Conservation (phyloP, 2,113 vertebrate genomes). For the Rhinopithecus roxellana region DNA sequence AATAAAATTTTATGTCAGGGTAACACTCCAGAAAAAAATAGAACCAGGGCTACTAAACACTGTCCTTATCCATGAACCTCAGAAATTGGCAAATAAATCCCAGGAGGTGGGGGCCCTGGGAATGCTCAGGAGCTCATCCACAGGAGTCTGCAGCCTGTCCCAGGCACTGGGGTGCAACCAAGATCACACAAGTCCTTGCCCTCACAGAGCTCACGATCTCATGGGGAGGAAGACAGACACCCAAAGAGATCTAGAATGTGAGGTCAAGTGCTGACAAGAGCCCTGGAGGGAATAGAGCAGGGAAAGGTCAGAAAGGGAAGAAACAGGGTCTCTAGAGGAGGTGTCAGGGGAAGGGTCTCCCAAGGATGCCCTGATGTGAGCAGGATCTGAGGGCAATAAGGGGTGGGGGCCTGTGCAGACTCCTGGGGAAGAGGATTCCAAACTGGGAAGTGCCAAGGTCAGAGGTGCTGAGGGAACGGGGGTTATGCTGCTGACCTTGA, state of each 20-base stretch:
- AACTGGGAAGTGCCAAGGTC: background rate
- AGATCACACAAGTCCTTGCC: background rate
- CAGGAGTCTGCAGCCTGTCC: background rate
- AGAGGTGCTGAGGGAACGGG: background rate
- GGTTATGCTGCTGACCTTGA: background rate
- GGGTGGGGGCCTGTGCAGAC: background rate
- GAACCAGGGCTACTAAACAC: rapidly evolving
- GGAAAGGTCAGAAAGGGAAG: background rate
- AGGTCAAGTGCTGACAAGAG: background rate
- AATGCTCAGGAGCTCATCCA: background rate
- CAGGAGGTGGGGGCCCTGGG: too few species aligned
- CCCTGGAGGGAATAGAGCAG: background rate
- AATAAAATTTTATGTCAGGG: background rate
- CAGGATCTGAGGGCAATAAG: background rate
- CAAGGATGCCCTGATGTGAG: background rate
- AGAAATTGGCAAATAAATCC: background rate
- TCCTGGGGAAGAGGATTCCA: background rate
- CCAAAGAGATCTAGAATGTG: background rate
- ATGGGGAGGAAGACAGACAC: background rate
- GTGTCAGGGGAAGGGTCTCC: background rate
- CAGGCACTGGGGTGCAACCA: background rate
- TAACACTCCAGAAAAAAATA: background rate
- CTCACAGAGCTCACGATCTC: rapidly evolving
- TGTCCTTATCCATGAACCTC: background rate
- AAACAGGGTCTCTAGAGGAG: background rate